A percentile compares a stretch with the other conserved stretches of the same genome.
phyloP scores from a whole-genome alignment of 2,113 vertebrate genomes.

The Ascaphus truei region DNA sequence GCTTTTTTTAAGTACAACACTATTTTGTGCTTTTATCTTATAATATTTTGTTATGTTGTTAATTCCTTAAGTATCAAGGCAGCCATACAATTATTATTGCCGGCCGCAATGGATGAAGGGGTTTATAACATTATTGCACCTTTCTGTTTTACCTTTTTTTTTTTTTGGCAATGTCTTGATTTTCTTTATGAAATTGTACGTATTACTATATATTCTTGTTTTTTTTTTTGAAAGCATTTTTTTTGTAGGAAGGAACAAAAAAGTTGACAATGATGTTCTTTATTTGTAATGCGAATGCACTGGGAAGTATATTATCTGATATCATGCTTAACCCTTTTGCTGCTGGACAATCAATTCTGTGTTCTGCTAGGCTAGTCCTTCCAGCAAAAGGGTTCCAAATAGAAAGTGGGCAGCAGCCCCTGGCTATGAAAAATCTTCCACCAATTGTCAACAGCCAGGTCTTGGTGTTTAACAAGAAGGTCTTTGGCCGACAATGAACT shows the following conservation, averaged over 20 bases:
- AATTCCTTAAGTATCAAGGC: not conserved
- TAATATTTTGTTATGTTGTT: conserved; percentile 39
- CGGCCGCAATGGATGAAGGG: not conserved
- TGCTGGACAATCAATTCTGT: too few relatives aligned
- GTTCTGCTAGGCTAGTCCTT: too few relatives aligned
- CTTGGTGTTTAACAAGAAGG: too few relatives aligned
- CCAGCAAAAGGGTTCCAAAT: conserved; percentile 56
- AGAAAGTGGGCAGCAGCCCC: conserved; percentile 30
- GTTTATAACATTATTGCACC: conserved; percentile 66
- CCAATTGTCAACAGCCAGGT: too few relatives aligned
- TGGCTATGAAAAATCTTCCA: conserved; percentile 41
- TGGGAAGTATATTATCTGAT: conserved; percentile 71
- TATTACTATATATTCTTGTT: too few relatives aligned
- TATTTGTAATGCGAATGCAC: conserved; percentile 66
- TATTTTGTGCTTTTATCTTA: conserved; percentile 54
- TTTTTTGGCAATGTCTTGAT: conserved; percentile 63
- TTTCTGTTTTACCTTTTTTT: conserved; percentile 60
- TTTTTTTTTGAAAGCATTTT: conserved; percentile 49
- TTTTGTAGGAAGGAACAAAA: conserved; percentile 59
- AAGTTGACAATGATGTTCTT: too few relatives aligned
- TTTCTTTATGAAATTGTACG: conserved; percentile 64
- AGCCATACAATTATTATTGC: conserved; percentile 34
- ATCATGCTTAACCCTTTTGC: too few relatives aligned
- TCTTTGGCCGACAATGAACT: too few relatives aligned
- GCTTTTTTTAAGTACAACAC: conserved; percentile 59